Evolutionary conservation across 1,140 invertebrate genomes (phyloP), one percentile per base, ranked within the genome.

Genomic region (Glomeris maerens): DNA sequence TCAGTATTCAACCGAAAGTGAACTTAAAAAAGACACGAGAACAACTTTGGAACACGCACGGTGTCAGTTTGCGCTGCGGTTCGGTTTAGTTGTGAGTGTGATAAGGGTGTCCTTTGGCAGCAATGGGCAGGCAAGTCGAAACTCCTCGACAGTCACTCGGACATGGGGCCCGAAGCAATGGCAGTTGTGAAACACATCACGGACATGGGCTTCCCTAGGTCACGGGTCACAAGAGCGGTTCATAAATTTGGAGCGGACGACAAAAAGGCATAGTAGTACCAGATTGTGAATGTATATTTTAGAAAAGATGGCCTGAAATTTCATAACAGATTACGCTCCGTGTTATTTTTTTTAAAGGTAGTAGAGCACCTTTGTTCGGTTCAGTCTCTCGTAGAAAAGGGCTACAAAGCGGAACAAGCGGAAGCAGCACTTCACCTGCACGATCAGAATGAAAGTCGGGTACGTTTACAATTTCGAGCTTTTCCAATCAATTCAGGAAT

Each of bases 351-450:
- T 52, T 60, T 60, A 0, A 49, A 72, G 69, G 63, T 73, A 4
- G 58, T 74, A 27, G 72, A 74, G 44, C 67, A 69, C 59, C 57
- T 73, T 31, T 63, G 71, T 53, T 62, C 64, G 47, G 59, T 77
- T 61, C 77, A 79, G 78, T 76, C 76, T 55, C 72, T 80, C 56
- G 83, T 78, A 69, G 83, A 78, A 65, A 63, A 63, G 47, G 66
- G 65, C 4, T 68, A 63, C 56, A 59, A 75, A 69, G 58, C 74
- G 73, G 63, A 76, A 67, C 58, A 69, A 72, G 72, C 69, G 10
- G 73, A 74, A 45, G 69, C 69, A 55, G 73, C 74, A 10, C 55
- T 77, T 17, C 56, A 66, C 10, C 65, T 64, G 60, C 57, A 68
- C 52, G 58, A 66, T 45, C 72, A 71, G 39, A 68, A 75, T 59